Conservation (phyloP, 2,113 vertebrate species). For the Centropus unirufus region DNA sequence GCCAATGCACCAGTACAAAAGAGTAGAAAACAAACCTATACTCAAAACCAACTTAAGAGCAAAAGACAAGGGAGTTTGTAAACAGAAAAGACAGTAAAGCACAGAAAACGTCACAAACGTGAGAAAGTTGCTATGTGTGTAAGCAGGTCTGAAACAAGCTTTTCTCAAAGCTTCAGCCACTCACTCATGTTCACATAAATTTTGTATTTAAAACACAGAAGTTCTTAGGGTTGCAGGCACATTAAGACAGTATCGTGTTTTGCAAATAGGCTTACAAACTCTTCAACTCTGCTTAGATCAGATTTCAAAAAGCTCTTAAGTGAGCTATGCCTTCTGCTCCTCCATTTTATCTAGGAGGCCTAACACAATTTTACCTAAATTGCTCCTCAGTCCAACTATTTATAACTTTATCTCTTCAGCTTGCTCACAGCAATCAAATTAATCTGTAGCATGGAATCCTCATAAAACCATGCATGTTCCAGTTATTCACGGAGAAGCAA, state of each 20-base stretch:
- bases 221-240: background rate
- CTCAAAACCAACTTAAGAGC: background rate
- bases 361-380: background rate
- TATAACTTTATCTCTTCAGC: background rate
- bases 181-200: background rate
- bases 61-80: background rate
- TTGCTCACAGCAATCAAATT: background rate
- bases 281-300: background rate
- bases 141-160: background rate
- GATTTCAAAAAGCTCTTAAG: background rate
- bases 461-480: background rate
- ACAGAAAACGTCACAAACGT: background rate
- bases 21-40: background rate
- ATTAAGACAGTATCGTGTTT: background rate
- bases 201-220: background rate
- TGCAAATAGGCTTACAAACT: background rate
- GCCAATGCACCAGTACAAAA: background rate
- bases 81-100: background rate
- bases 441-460: background rate
- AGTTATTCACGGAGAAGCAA: background rate
- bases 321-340: background rate
- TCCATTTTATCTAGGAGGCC: background rate
- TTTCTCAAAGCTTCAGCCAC: background rate
- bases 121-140: background rate
- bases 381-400: background rate